Evolutionary conservation across 2,797 vertebrate species (phyloP).

Genomic region (Thaleichthys pacificus): DNA sequence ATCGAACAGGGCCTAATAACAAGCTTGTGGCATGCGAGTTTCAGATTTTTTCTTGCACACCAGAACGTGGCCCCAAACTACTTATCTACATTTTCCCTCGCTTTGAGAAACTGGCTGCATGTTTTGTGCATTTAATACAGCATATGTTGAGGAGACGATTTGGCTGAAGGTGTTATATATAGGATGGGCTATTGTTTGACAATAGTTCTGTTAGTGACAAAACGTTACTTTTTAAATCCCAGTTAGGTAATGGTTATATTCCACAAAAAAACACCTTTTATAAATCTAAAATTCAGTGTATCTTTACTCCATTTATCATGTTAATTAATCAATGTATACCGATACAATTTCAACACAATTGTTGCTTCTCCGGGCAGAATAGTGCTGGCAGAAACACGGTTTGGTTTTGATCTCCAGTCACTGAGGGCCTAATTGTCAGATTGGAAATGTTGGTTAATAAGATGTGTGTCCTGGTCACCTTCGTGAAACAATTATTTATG

Average conservation of each 20-base stretch:
- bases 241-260: too few species aligned
- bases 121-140: neutral
- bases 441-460: slow-evolving; percentile 2
- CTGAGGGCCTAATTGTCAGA: slow-evolving; percentile 1
- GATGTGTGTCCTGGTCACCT: slow-evolving; percentile 6
- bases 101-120: neutral
- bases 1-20: slow-evolving; percentile 81
- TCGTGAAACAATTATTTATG: slow-evolving; percentile 3
- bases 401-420: neutral
- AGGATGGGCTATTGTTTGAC: too few species aligned
- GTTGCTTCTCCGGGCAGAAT: too few species aligned
- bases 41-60: neutral
- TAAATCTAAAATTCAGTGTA: too few species aligned
- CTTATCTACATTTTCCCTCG: neutral
- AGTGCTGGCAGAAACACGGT: neutral
- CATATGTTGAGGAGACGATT: neutral
- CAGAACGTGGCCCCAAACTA: neutral
- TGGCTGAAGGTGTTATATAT: neutral
- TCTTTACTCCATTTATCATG: too few species aligned
- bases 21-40: neutral
- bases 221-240: too few species aligned
- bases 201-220: too few species aligned
- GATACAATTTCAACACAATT: too few species aligned
- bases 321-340: too few species aligned
- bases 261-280: too few species aligned